Base-by-base conservation (phyloP, 2,888 invertebrate species). In the Cryptocheilus praepositus region DNA sequence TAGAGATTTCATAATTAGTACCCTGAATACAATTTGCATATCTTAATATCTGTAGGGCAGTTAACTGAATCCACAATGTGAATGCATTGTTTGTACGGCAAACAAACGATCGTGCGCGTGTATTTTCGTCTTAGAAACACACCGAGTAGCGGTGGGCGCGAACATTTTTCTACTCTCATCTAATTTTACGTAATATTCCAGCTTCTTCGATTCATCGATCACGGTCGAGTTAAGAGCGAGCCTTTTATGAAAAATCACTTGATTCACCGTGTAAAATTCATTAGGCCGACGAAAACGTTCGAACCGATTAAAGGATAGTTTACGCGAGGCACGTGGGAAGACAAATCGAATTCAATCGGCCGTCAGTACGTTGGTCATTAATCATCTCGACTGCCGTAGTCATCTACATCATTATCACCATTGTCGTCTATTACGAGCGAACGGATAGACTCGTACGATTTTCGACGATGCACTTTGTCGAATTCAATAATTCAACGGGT, bases 341-440 rank as follows among this genome's bases (percentile, higher is more conserved):
- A 79, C 79, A 77, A 79, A 79, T 79, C 75, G 79, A 79, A 70
- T 51, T 64, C 70, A 69, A 70, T 68, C 75, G 77, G 56, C 44
- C 70, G 71, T 62, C 75, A 49, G 67, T n/a, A 5, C 49, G n/a
- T 13, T 28, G 59, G 44, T 75, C 79, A 75, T 79, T 79, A 79
- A 79, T 79, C 79, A 79, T 77, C 73, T 28, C 71, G 60, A 75
- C 63, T 66, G 71, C 77, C 77, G 61, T 59, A 79, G 75, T 79
- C 79, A 79, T 79, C 79, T 70, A 54, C 75, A 53, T 79, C 79
- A 73, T 79, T 79, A 79, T 79, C 75, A 75, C 71, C 67, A 77
- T 69, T 74, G 70, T 67, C 69, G 65, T 53, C 67, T 49, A 51
- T 18, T 25, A 60, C 57, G 19, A n/a, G 45, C 46, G 46, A 18